Conservation (phyloP, 64 coral and sea anemone genomes). For the Stichodactyla helianthus region DNA sequence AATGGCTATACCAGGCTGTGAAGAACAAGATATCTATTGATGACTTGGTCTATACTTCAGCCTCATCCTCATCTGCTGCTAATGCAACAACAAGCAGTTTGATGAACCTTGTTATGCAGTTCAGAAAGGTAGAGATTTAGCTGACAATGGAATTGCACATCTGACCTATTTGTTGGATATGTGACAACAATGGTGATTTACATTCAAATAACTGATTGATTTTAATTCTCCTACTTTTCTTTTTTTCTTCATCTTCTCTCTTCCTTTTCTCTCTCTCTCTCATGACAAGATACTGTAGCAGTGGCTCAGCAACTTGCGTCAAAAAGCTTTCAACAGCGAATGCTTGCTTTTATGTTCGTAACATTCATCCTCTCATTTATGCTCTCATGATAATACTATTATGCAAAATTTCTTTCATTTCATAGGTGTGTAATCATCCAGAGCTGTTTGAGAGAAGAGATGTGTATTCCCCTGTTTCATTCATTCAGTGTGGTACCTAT, state of each 20-base stretch:
- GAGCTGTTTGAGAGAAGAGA: conserved; percentile 97
- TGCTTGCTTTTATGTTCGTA: background rate
- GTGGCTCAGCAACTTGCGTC: no score
- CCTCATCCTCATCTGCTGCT: conserved; percentile 72
- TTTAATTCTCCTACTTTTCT: background rate
- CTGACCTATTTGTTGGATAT: background rate
- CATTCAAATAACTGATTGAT: background rate
- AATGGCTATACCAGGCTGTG: conserved; percentile 90
- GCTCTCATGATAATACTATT: background rate
- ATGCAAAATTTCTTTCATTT: background rate
- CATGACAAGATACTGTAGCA: no score
- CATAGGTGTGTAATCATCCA: conserved; percentile 93
- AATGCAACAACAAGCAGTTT: conserved; percentile 83
- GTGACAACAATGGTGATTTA: no score
- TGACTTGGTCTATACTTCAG: conserved; percentile 89
- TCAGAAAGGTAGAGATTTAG: conserved; percentile 67
- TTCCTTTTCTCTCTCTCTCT: background rate
- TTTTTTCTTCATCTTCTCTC: no score
- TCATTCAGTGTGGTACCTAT: conserved; percentile 53
- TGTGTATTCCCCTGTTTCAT: conserved; percentile 69
- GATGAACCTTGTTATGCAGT: conserved; percentile 99
- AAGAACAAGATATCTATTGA: conserved; percentile 98
- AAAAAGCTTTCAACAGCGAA: no score
- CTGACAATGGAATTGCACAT: background rate
- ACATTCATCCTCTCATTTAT: background rate